phyloP scores from a whole-genome alignment of 2,797 vertebrate genomes.

The Notolabrus celidotus region DNA sequence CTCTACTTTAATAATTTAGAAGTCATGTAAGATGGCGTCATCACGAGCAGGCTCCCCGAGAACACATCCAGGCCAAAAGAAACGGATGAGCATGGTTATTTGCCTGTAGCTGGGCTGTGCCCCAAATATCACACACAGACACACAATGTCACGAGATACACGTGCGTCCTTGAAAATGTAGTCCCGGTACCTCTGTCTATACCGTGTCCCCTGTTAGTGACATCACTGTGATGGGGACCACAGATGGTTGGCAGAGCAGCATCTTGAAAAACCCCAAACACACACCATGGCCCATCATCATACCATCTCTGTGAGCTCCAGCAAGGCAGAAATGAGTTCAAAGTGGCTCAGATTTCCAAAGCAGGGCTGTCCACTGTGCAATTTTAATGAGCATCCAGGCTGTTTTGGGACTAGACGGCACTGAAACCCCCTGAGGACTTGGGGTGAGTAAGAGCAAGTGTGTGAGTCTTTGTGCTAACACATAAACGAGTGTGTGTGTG shows the following conservation, averaged over 20 bases:
- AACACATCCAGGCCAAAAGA: conserved; percentile 76
- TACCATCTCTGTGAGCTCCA: conserved; percentile 6
- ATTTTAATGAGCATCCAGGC: conserved; percentile 65
- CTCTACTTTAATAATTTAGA: conserved; percentile 63
- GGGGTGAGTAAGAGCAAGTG: conserved; percentile 60
- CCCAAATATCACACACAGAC: conserved; percentile 73
- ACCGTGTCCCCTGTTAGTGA: conserved; percentile 49
- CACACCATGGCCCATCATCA: conserved; percentile 27
- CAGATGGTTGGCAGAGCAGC: conserved; percentile 47
- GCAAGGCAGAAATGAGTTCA: conserved; percentile 36
- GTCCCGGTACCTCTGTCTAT: conserved; percentile 53
- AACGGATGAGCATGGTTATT: conserved; percentile 71
- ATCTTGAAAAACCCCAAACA: conserved; percentile 24
- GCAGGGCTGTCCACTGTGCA: conserved; percentile 50
- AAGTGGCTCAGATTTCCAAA: conserved; percentile 54
- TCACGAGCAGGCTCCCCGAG: conserved; percentile 32
- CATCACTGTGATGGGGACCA: conserved; percentile 47
- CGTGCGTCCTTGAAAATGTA: conserved; percentile 77
- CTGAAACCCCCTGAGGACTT: conserved; percentile 53
- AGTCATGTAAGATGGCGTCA: conserved; percentile 51
- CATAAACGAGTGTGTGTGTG: conserved; percentile 32
- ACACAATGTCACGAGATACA: conserved; percentile 73
- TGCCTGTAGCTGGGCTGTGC: conserved; percentile 66
- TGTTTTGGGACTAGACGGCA: conserved; percentile 63
- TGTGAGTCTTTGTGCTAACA: conserved; percentile 15